Evolutionary conservation across 2,797 vertebrate genomes (phyloP).

Genomic region (Anomalospiza imberbis): DNA sequence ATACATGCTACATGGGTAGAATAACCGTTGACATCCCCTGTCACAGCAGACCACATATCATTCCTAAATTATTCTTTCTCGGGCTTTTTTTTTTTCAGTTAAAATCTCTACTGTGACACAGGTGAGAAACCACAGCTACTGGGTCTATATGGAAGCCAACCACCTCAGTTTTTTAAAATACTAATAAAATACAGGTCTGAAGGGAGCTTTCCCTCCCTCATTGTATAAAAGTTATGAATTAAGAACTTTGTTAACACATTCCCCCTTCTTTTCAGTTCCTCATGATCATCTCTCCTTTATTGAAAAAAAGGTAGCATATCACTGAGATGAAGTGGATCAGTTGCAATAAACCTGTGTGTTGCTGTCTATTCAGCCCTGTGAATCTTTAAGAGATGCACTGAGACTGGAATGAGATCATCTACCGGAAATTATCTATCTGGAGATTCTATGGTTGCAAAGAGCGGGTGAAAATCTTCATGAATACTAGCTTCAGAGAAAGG

Average conservation of each 20-base stretch:
- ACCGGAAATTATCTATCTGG: background rate
- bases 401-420: background rate
- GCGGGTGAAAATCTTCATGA: background rate
- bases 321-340: background rate
- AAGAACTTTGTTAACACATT: background rate
- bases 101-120: background rate
- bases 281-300: background rate
- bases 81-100: background rate
- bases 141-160: background rate
- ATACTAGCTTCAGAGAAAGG: background rate
- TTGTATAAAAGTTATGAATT: background rate
- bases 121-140: background rate
- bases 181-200: background rate
- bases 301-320: background rate
- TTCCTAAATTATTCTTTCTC: constrained; percentile 14
- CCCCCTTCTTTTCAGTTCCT: background rate
- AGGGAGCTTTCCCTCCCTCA: fast-evolving
- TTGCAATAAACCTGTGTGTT: background rate
- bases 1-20: background rate
- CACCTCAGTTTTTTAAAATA: background rate
- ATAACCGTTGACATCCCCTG: background rate
- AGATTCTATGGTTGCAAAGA: background rate
- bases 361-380: background rate
- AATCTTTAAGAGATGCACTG: background rate
- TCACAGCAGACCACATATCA: background rate